Conservation (phyloP, 2,113 vertebrate species). For the Syngnathus typhle region DNA sequence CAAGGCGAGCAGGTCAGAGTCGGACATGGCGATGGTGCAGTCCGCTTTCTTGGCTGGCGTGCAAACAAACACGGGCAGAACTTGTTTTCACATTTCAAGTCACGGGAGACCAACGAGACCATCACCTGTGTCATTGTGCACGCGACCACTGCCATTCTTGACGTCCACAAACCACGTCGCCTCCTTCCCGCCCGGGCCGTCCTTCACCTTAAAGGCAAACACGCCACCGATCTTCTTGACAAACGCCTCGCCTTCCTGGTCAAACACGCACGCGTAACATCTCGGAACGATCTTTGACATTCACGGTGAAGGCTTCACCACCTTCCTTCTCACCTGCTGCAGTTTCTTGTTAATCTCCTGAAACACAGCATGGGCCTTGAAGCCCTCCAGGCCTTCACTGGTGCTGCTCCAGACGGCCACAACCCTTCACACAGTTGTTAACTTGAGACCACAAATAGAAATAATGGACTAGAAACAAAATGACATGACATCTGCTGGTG, state of each 20-base stretch:
- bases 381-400: slow-evolving; percentile 71
- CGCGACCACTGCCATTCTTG: slow-evolving; percentile 85
- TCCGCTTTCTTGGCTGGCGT: slow-evolving; percentile 82
- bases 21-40: slow-evolving; percentile 85
- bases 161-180: slow-evolving; percentile 91
- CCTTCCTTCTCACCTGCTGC: slow-evolving; percentile 74
- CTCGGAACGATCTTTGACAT: not conserved
- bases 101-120: no score
- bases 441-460: not conserved
- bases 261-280: not conserved
- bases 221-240: slow-evolving; percentile 94
- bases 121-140: slow-evolving; percentile 79
- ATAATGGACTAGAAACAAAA: not conserved
- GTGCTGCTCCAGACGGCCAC: slow-evolving; percentile 70
- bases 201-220: slow-evolving; percentile 93
- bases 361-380: slow-evolving; percentile 85
- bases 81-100: not conserved
- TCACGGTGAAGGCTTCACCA: no score
- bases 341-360: slow-evolving; percentile 92
- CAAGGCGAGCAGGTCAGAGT: slow-evolving; percentile 79
- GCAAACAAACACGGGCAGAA: not conserved
- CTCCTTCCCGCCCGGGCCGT: slow-evolving; percentile 85
- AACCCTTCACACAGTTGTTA: slow-evolving; percentile 41
- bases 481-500: not conserved
- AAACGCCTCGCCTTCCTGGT: slow-evolving; percentile 86